A percentile compares a stretch with the other conserved stretches of the same genome.
Evolutionary conservation across 2,888 invertebrate genomes (phyloP).

Genomic region (Caenorhabditis uteleia): DNA sequence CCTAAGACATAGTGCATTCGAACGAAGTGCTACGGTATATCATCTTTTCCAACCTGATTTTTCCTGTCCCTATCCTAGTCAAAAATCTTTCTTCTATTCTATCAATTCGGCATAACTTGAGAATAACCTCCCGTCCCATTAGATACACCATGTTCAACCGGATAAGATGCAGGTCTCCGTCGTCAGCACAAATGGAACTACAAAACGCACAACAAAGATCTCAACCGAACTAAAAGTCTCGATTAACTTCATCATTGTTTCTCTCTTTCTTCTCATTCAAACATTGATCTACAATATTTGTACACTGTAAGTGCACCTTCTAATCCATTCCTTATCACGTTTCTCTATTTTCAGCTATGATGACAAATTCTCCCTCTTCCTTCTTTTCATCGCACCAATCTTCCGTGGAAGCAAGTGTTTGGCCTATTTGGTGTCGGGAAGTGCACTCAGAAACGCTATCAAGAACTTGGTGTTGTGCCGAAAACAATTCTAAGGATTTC

Average conservation of each 20-base stretch:
- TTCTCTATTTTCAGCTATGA: slow-evolving; percentile 29
- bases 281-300: slow-evolving; percentile 40
- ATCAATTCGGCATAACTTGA: no score
- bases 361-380: slow-evolving; percentile 14
- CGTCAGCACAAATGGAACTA: slow-evolving; percentile 10
- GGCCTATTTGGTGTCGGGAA: slow-evolving; percentile 39
- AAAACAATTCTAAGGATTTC: slow-evolving; percentile 17
- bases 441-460: slow-evolving; percentile 36
- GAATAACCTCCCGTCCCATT: no score
- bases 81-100: slow-evolving; percentile 7
- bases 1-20: slow-evolving; percentile 22
- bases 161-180: slow-evolving; percentile 34
- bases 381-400: slow-evolving; percentile 37
- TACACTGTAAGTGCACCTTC: slow-evolving; percentile 27
- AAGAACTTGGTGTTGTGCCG: slow-evolving; percentile 20
- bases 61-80: slow-evolving; percentile 5
- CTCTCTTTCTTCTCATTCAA: slow-evolving; percentile 28
- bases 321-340: no score
- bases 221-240: slow-evolving; percentile 38
- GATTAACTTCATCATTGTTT: slow-evolving; percentile 39
- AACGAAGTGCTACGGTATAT: slow-evolving; percentile 27
- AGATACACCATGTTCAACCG: no score
- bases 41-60: slow-evolving; percentile 7
- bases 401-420: slow-evolving; percentile 42
- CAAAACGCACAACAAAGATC: not conserved